Base-by-base conservation (phyloP, 2,797 vertebrate genomes). In the Pipistrellus nathusii region DNA sequence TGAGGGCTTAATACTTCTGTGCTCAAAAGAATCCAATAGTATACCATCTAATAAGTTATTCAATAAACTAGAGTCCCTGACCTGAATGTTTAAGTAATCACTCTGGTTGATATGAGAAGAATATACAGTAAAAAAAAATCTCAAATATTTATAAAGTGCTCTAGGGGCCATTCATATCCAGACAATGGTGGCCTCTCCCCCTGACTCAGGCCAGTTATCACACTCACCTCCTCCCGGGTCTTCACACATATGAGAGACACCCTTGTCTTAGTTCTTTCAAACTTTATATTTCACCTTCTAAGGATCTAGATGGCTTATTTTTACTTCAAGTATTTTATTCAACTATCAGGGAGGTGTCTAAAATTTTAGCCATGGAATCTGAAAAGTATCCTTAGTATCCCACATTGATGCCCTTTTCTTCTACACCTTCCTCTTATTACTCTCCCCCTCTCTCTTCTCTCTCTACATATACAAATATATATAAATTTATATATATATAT, bases 251-350 rank as follows among this genome's bases (percentile, higher is more conserved):
- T 0, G 9, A 90, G 23, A 17, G 2, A 59, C 3, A 44, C 13
- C 59, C 11, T 30, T 71, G 8, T 8, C 27, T 73, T 51, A 55
- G 21, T 48, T 11, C 3, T 55, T 93, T 21, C 14, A 51, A 64
- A 91, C 7, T 57, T 69, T 11, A 12, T 27, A 55, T 78, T 73
- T 59, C 41, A 83, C n/a, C 21, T 76, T 4, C 51, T 32, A 62
- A 83, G 25, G 6, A 57, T 9, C 5, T 51, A 3, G 0, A 59
- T 46, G 9, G n/a, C 4, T 85, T 90, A 57, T 66, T 90, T 2
- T 83, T 73, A 81, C 41, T 93, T 69, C 9, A 85, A 92, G 51
- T 9, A 2, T 80, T 90, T 66, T 89, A 48, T 5, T 90, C 76
- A 83, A 59, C 4, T 77, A 1, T 48, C 6, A 46, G 13, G 4